A percentile compares a stretch with the other conserved stretches of the same genome.
phyloP scores from a whole-genome alignment of 2,888 invertebrate species.

The Cabera pusaria region DNA sequence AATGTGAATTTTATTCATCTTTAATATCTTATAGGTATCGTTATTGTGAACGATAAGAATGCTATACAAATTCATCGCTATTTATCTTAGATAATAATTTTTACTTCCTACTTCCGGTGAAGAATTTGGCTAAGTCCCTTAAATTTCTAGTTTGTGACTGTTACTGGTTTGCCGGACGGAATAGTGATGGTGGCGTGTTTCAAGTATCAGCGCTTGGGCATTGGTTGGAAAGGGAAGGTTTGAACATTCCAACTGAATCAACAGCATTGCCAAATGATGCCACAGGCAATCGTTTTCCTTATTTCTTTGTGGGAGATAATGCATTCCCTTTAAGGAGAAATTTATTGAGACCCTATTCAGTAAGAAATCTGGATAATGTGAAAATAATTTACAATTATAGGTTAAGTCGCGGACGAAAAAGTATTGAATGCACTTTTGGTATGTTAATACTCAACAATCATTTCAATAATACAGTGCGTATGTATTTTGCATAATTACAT shows the following conservation, averaged over 20 bases:
- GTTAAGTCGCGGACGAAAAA: slow-evolving; percentile 16
- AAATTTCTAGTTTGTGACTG: too few relatives aligned
- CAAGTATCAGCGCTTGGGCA: slow-evolving; percentile 6
- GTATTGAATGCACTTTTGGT: slow-evolving; percentile 26
- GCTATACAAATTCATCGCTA: too few relatives aligned
- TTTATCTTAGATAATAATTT: too few relatives aligned
- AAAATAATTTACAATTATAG: slow-evolving; percentile 27
- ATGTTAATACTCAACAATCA: slow-evolving; percentile 17
- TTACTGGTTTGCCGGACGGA: slow-evolving; percentile 12
- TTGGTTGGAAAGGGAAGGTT: slow-evolving; percentile 12
- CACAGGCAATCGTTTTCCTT: slow-evolving; percentile 12
- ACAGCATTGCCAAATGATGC: slow-evolving; percentile 15
- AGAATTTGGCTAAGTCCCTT: too few relatives aligned
- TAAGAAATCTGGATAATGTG: slow-evolving; percentile 16
- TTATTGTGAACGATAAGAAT: too few relatives aligned
- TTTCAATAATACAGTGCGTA: slow-evolving; percentile 11
- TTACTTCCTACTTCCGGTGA: too few relatives aligned
- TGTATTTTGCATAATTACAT: too few relatives aligned
- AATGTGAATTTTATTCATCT: too few relatives aligned
- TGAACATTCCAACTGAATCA: slow-evolving; percentile 13
- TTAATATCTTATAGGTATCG: too few relatives aligned
- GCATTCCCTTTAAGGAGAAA: too few relatives aligned
- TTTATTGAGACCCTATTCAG: slow-evolving; percentile 20
- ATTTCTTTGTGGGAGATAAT: slow-evolving; percentile 12
- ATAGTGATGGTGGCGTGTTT: slow-evolving; percentile 20